Percentiles rank a stretch among this genome's conserved stretches.
Conservation (phyloP, 1,140 invertebrate species). For the Lithobius niger region DNA sequence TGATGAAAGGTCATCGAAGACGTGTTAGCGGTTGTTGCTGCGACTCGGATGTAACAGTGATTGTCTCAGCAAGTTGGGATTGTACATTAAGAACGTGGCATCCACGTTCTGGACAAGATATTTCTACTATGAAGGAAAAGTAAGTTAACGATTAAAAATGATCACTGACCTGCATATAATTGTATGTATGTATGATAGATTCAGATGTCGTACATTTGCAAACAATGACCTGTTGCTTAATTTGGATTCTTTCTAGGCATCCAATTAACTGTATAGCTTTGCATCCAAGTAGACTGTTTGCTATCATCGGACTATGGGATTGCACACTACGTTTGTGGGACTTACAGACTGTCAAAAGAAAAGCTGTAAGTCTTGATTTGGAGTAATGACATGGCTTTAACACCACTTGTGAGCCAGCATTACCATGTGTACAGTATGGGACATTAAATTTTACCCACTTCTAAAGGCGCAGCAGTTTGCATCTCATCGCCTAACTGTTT, state of each 20-base stretch:
- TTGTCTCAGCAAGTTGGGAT: constrained; percentile 29
- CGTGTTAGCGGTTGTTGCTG: background rate
- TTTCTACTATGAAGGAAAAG: constrained; percentile 6
- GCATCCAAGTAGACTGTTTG: constrained; percentile 28
- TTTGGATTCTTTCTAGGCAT: constrained; percentile 18
- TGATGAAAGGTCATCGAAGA: background rate
- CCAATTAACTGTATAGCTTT: constrained; percentile 34
- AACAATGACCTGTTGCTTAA: too few species aligned
- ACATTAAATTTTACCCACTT: too few species aligned
- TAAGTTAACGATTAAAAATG: too few species aligned
- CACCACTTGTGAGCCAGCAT: too few species aligned
- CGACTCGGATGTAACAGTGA: background rate
- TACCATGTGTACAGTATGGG: too few species aligned
- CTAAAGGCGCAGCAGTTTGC: too few species aligned
- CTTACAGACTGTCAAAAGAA: constrained; percentile 24
- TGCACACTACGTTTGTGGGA: constrained; percentile 30
- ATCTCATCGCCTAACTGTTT: too few species aligned
- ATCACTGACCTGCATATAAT: too few species aligned
- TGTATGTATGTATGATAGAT: too few species aligned
- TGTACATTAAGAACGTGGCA: constrained; percentile 29
- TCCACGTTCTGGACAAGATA: constrained; percentile 21
- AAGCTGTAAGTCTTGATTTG: constrained; percentile 17
- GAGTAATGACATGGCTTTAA: too few species aligned
- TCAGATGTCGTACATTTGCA: too few species aligned
- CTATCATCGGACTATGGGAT: constrained; percentile 33